phyloP scores from a whole-genome alignment of 2,888 invertebrate genomes.

The Melinaea marsaeus region DNA sequence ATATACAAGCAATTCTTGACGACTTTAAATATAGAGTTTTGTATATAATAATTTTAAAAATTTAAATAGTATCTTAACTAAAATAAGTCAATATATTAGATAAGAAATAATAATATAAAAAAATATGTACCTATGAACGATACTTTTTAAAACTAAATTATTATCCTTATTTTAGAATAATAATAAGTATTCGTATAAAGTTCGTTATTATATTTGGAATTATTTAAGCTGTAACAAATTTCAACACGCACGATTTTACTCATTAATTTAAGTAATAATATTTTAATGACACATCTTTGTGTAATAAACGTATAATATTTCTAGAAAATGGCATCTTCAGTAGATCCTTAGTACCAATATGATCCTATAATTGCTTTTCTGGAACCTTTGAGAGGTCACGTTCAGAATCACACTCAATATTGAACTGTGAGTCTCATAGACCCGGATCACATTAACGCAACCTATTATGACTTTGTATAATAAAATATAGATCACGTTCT shows the following conservation, averaged over 20 bases:
- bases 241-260: neutral
- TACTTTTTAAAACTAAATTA: too few relatives aligned
- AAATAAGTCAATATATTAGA: too few relatives aligned
- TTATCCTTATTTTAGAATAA: too few relatives aligned
- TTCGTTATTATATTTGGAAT: too few relatives aligned
- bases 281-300: slow-evolving; percentile 1
- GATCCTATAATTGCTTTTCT: slow-evolving; percentile 32
- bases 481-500: slow-evolving; percentile 8
- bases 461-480: slow-evolving; percentile 7
- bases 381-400: slow-evolving; percentile 31
- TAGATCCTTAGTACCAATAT: slow-evolving; percentile 21
- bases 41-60: too few relatives aligned
- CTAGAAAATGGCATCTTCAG: slow-evolving; percentile 4
- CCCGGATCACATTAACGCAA: slow-evolving; percentile 8
- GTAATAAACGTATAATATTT: slow-evolving; percentile 5
- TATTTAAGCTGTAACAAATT: neutral
- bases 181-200: too few relatives aligned
- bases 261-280: slow-evolving; percentile 1
- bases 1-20: too few relatives aligned
- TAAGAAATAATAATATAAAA: too few relatives aligned
- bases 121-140: too few relatives aligned
- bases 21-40: too few relatives aligned
- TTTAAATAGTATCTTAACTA: too few relatives aligned
- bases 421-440: slow-evolving; percentile 12
- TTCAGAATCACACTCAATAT: slow-evolving; percentile 28